Conservation (phyloP, 2,888 invertebrate genomes). For the Pandemis cinnamomeana region DNA sequence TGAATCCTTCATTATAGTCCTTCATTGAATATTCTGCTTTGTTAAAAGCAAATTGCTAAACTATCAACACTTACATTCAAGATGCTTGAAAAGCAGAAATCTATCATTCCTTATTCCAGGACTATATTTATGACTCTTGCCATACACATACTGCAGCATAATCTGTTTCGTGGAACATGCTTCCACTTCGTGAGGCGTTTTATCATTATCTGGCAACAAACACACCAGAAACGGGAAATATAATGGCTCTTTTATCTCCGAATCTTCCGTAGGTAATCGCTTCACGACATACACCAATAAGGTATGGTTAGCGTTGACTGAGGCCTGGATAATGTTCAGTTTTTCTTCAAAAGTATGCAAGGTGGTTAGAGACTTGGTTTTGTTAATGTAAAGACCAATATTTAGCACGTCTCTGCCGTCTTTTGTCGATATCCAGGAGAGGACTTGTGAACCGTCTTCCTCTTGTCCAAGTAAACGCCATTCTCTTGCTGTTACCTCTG, state of each 20-base stretch:
- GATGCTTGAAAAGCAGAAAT: conserved; percentile 89
- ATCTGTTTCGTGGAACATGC: conserved; percentile 88
- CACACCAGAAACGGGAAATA: conserved; percentile 88
- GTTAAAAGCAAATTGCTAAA: not conserved
- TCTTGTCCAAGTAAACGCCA: conserved; percentile 93
- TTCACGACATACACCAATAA: conserved; percentile 89
- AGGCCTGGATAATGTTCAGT: conserved; percentile 91
- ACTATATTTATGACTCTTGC: conserved; percentile 81
- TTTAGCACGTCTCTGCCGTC: conserved; percentile 64
- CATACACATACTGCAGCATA: conserved; percentile 91
- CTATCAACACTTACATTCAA: conserved; percentile 87
- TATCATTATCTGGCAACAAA: conserved; percentile 74
- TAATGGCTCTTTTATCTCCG: conserved; percentile 65
- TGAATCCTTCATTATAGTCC: too few relatives aligned
- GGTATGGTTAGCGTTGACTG: conserved; percentile 88
- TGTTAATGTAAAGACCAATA: conserved; percentile 86
- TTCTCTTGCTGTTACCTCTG: conserved; percentile 87
- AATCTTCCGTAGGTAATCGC: conserved; percentile 64
- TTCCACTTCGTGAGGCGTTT: conserved; percentile 69
- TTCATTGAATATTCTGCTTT: not conserved
- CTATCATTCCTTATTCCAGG: conserved; percentile 85
- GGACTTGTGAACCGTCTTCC: conserved; percentile 88
- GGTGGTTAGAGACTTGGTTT: conserved; percentile 83
- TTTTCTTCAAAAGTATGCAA: conserved; percentile 86
- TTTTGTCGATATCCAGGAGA: conserved; percentile 86